phyloP scores from a whole-genome alignment of 1,140 invertebrate genomes.

The Steinernema khuongi region DNA sequence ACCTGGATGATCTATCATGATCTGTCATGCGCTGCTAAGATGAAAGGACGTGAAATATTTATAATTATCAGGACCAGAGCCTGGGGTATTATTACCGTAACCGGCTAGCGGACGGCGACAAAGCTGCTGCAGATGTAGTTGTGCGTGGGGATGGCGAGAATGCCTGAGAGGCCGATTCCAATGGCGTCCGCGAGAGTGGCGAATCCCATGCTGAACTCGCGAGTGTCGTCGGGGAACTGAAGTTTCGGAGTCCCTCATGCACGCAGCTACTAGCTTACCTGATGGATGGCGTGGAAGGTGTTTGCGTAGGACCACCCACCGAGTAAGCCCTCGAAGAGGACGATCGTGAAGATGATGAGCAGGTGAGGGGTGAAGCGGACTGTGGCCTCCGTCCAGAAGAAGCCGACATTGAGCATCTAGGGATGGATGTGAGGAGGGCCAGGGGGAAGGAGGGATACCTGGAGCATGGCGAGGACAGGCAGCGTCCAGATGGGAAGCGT shows the following conservation, averaged over 20 bases:
- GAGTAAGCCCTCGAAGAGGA: slow-evolving; percentile 53
- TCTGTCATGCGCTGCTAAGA: too few relatives aligned
- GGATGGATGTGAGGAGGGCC: too few relatives aligned
- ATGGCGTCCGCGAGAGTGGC: background rate
- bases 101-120: too few relatives aligned
- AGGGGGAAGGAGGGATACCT: slow-evolving; percentile 28
- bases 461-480: slow-evolving; percentile 30
- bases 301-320: slow-evolving; percentile 79
- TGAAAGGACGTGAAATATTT: too few relatives aligned
- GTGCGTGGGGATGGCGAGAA: slow-evolving; percentile 34
- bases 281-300: slow-evolving; percentile 72
- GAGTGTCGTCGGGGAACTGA: background rate
- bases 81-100: too few relatives aligned
- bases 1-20: too few relatives aligned
- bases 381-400: slow-evolving; percentile 33
- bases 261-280: slow-evolving; percentile 63
- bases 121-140: slow-evolving; percentile 23
- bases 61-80: too few relatives aligned
- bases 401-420: slow-evolving; percentile 27
- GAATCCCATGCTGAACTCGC: slow-evolving; percentile 25
- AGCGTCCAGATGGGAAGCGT: slow-evolving; percentile 60
- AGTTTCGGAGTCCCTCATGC: background rate
- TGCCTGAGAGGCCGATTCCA: slow-evolving; percentile 32
- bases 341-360: slow-evolving; percentile 24
- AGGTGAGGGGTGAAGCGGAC: slow-evolving; percentile 30